Evolutionary conservation across 2,797 vertebrate species (phyloP), one percentile per base, ranked within the genome.

Genomic region (Echeneis naucrates): DNA sequence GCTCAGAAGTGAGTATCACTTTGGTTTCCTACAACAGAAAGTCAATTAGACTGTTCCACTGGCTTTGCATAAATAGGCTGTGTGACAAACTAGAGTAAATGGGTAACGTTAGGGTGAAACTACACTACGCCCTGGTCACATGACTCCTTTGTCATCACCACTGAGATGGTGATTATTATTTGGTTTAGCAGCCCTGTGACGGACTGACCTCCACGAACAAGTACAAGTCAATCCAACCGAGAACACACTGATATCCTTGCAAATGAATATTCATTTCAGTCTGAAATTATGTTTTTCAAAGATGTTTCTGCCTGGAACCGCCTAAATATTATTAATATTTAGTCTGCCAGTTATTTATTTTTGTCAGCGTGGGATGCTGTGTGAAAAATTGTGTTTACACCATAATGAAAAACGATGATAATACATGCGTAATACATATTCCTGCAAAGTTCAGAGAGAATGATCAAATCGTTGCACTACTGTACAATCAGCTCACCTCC

Each of bases 311-410:
- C 37, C 45, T 45, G 21, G 60, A n/a, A 62, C 21, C 35, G 21
- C 10, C 11, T 45, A 62, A 40, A 52, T 40, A 44, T 59, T 35
- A 66, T 13, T 23, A 54, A 64, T 21, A 70, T 12, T 72, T 53
- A 24, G 8, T 61, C 37, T 61, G 26, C 23, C 23, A 66, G 50
- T 64, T 21, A 37, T 61, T 21, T 55, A 35, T 69, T 50, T 68
- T 19, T 63, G 27, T 38, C 45, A 47, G 52, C 13, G 44, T 65
- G 35, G 4, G 14, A 38, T 17, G 65, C 19, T 14, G 16, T 55
- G 3, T 30, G 24, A 72, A 33, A 21, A 4, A 26, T 45, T 5
- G 10, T 53, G 21, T 47, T 24, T 26, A 50, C 47, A 50, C 47
- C 47, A 13, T 16, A 50, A 50, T 26, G 23, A 16, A 66, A 24